Conservation (phyloP, 2,888 invertebrate species). For the Apamea sordens region DNA sequence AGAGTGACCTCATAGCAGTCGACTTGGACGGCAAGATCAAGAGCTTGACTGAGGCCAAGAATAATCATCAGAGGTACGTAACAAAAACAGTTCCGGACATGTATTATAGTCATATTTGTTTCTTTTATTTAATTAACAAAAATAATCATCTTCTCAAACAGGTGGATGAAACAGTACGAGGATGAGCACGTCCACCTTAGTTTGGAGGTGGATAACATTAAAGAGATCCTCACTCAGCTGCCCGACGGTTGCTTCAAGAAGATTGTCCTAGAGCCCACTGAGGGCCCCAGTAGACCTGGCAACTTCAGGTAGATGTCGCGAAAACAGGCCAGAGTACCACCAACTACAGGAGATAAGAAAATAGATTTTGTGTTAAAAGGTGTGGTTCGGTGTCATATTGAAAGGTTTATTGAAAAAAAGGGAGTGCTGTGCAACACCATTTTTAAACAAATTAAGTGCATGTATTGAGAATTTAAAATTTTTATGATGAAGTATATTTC, state of each 20-base stretch:
- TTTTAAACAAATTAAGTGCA: not conserved
- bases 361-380: not conserved
- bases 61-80: conserved; percentile 88
- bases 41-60: conserved; percentile 92
- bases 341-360: not conserved
- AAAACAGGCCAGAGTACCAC: not conserved
- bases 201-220: conserved; percentile 95
- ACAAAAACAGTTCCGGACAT: not conserved
- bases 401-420: not conserved
- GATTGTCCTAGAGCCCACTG: conserved; percentile 93
- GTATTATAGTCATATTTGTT: not conserved
- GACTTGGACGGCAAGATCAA: conserved; percentile 94
- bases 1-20: conserved; percentile 92
- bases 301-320: conserved; percentile 74
- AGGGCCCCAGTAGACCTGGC: conserved; percentile 80
- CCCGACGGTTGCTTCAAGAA: conserved; percentile 95
- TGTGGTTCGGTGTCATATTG: not conserved
- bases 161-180: conserved; percentile 95
- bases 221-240: conserved; percentile 94
- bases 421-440: not conserved
- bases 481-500: not conserved
- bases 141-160: conserved; percentile 67
- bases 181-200: conserved; percentile 93
- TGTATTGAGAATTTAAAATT: not conserved
- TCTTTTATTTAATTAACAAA: not conserved